Base-by-base conservation (phyloP, 1,140 invertebrate species). In the Anastrepha ludens region DNA sequence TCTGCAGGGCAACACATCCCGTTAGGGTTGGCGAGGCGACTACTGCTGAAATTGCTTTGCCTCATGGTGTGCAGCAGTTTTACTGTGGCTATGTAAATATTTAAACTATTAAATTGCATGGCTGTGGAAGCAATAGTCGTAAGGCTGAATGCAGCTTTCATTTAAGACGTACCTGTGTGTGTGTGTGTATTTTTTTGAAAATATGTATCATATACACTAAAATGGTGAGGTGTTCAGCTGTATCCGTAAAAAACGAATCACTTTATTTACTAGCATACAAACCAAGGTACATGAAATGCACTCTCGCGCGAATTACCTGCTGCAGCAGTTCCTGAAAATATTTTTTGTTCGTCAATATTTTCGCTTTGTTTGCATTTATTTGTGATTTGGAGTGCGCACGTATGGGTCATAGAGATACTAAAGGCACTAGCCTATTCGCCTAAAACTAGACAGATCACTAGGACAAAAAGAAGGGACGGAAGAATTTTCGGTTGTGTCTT, bases 91-190 rank as follows among this genome's bases (percentile, higher is more conserved):
- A 41, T 81, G 74, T 29, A 81, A 81, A 81, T 81, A 81, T 81
- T 81, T 81, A 81, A 81, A 81, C 74, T 81, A 20, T 81, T 81
- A 81, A 58, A 81, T 81, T 81, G 74, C 74, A 58, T 55, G n/a
- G 7, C 74, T 81, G 74, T 20, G n/a, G 47, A 20, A 50, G 74
- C 47, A 55, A 81, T 20, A 44, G 74, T 8, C 47, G 74, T 8
- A 81, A 55, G 74, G 47, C n/a, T 81, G 47, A 6, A 44, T 3
- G 4, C 11, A 17, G 41, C 11, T 41, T 74, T 15, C 41, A 44
- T 74, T 74, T 74, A 44, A 74, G 67, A 74, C 17, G 47, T 47
- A 11, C 4, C 6, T 67, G 29, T 67, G 11, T 20, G 20, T 67
- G 3, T 67, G 64, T 3, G 64, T 6, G 5, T 47, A n/a, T 17